A percentile compares a stretch with the other conserved stretches of the same genome.
Evolutionary conservation across 2,888 invertebrate genomes (phyloP).

Genomic region (Drepana falcataria): DNA sequence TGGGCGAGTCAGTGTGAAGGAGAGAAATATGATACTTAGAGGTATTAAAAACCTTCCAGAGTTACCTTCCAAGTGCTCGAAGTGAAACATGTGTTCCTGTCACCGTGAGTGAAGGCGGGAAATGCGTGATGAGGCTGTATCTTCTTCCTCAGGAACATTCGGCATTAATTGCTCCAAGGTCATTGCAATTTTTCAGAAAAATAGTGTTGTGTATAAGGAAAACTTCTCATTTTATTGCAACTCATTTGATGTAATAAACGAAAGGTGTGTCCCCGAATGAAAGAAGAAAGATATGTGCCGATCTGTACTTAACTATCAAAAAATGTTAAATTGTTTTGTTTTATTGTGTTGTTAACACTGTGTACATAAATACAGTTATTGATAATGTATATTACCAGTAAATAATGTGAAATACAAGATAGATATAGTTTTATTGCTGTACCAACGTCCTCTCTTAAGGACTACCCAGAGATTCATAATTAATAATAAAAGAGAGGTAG

Average conservation of each 20-base stretch:
- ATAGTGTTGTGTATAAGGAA: constrained; percentile 24
- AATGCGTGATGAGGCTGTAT: constrained; percentile 20
- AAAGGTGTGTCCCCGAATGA: constrained; percentile 11
- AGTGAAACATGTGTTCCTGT: constrained; percentile 46
- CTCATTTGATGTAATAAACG: constrained; percentile 17
- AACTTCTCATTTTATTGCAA: constrained; percentile 5
- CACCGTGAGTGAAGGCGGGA: constrained; percentile 25
- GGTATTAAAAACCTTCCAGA: constrained; percentile 32
- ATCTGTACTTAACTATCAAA: constrained; percentile 61
- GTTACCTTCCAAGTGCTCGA: constrained; percentile 34
- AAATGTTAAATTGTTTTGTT: constrained; percentile 45
- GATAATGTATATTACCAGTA: constrained; percentile 28
- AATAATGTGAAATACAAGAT: constrained; percentile 40
- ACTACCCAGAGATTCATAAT: too few relatives aligned
- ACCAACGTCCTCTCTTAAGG: too few relatives aligned
- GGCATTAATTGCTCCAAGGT: constrained; percentile 7
- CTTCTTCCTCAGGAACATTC: not conserved
- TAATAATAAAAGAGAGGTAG: too few relatives aligned
- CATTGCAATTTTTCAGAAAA: constrained; percentile 12
- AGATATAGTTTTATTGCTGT: constrained; percentile 15
- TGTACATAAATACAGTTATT: constrained; percentile 45
- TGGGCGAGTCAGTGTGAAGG: constrained; percentile 90
- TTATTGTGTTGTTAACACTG: constrained; percentile 32
- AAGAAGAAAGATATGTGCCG: constrained; percentile 30
- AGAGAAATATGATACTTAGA: constrained; percentile 77